Evolutionary conservation across 2,113 vertebrate species (phyloP), one percentile per base, ranked within the genome.

Genomic region (Myiagra hebetior): DNA sequence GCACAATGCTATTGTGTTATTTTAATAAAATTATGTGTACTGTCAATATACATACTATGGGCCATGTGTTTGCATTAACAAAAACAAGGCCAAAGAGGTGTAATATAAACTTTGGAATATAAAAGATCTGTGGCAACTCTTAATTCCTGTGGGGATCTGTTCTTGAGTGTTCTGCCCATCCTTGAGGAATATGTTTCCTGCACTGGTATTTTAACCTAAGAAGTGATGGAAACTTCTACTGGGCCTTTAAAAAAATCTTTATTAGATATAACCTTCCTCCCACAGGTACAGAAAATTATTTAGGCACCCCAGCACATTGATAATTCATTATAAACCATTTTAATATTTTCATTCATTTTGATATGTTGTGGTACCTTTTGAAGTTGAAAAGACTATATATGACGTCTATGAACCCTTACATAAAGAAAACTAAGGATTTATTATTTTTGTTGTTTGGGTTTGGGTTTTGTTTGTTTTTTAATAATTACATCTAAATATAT

Each of bases 1-100:
- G 47, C 87, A 84, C 75, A 90, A 91, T 14, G 6, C 30, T 69
- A 27, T 57, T 50, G 53, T 88, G 75, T 90, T 95, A 82, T 94
- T 96, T 96, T 77, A 93, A 86, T 81, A 80, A 93, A 95, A 96
- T 83, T 1, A 62, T 68, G 60, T 72, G 47, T 89, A 46, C 57
- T 68, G 49, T 85, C 77, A 89, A 62, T 47, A 80, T 52, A 63
- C 28, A 23, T 91, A 46, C n/a, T 73, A 44, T 64, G 53, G 69
- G 49, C 41, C 37, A 15, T 69, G 62, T 76, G 65, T 91, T 96
- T 95, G 50, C 72, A 69, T 65, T 84, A 85, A 56, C 20, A 77
- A 93, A 92, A 91, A 70, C 52, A 88, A 83, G 55, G 50, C 39
- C 50, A 87, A 91, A 88, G 44, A 76, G n/a, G 31, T 49, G 41